Percentiles rank a stretch among this genome's conserved stretches.
phyloP scores from a whole-genome alignment of 2,888 invertebrate species.

The Acanthosoma haemorrhoidale region DNA sequence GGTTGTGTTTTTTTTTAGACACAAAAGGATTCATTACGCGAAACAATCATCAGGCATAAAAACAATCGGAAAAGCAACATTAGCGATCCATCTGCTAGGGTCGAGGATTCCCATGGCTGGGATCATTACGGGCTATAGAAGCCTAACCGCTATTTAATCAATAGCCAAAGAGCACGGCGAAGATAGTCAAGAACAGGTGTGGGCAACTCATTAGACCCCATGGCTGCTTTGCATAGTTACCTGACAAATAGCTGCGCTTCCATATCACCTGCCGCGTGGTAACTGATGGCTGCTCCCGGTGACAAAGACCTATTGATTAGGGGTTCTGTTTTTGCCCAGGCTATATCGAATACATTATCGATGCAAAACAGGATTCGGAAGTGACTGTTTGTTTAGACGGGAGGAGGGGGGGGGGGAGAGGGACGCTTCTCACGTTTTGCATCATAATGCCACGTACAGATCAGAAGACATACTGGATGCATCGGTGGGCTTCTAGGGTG shows the following conservation, averaged over 20 bases:
- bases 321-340: background rate
- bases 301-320: background rate
- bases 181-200: conserved; percentile 11
- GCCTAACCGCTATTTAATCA: conserved; percentile 26
- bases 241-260: background rate
- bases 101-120: conserved; percentile 5
- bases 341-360: conserved; percentile 1
- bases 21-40: too few relatives aligned
- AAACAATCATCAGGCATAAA: background rate
- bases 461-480: background rate
- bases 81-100: background rate
- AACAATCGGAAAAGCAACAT: background rate
- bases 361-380: too few relatives aligned
- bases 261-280: background rate
- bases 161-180: background rate
- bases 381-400: background rate
- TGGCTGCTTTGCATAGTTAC: conserved; percentile 18
- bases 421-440: conserved; percentile 23
- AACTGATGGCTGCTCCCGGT: background rate
- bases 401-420: background rate
- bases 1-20: too few relatives aligned
- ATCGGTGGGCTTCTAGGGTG: background rate
- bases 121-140: conserved; percentile 11
- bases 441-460: conserved; percentile 12
- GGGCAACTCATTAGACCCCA: background rate